These are phyloP conservation scores for Dendronephthya gigantea DNA, from an alignment of 64 coral and sea anemone species.

Conservation along the genomic window DNA sequence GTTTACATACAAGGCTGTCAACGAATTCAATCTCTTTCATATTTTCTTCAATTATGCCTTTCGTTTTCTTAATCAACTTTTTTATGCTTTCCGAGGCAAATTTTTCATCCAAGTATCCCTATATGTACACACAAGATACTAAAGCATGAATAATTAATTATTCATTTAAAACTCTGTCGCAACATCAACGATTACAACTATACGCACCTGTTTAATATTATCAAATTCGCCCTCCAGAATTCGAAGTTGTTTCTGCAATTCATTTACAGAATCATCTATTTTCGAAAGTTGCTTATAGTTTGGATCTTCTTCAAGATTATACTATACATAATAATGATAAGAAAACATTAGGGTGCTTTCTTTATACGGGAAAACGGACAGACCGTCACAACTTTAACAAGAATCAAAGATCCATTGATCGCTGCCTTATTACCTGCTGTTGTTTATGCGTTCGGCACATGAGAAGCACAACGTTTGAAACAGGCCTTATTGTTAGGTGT, in stretches of 20 bases:
- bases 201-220: not conserved
- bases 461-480: no score
- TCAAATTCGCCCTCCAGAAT: not conserved
- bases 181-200: no score
- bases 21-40: slow-evolving; percentile 1
- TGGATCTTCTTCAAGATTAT: not conserved
- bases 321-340: no score
- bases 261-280: not conserved
- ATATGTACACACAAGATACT: not conserved
- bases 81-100: not conserved
- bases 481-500: no score
- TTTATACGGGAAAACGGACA: no score
- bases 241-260: not conserved
- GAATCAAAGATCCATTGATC: no score
- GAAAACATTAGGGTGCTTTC: no score
- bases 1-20: not conserved
- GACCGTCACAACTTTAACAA: no score
- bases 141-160: no score
- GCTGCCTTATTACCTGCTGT: no score
- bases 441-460: no score
- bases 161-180: no score
- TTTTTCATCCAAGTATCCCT: not conserved
- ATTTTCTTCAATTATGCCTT: slow-evolving; percentile 14
- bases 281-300: not conserved
- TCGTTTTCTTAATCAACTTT: not conserved